These are phyloP conservation scores for Apaloderma vittatum DNA, from an alignment of 2,113 vertebrate genomes.

Conservation along the genomic window DNA sequence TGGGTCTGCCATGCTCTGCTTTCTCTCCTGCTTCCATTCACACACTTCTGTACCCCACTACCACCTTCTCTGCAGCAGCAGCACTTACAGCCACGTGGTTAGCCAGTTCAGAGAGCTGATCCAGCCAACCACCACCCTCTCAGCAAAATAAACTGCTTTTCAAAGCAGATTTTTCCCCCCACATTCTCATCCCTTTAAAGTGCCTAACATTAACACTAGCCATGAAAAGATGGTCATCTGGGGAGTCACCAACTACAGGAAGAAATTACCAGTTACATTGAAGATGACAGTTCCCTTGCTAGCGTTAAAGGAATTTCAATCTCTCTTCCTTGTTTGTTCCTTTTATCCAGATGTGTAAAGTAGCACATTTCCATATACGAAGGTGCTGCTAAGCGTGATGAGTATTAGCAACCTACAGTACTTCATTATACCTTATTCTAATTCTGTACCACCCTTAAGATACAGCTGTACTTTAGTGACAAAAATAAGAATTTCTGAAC, in stretches of 20 bases:
- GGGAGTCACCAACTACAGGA: background rate
- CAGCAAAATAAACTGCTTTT: background rate
- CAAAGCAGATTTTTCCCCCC: background rate
- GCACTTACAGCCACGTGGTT: background rate
- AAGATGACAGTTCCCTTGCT: background rate
- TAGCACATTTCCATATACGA: background rate
- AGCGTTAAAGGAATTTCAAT: background rate
- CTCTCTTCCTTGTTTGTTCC: background rate
- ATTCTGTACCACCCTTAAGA: slow-evolving; percentile 13
- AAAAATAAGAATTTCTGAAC: slow-evolving; percentile 50
- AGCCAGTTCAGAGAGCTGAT: background rate
- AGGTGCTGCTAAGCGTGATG: background rate
- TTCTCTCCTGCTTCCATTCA: background rate
- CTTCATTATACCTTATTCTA: slow-evolving; percentile 9
- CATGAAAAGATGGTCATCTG: background rate
- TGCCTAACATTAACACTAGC: background rate
- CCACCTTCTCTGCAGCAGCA: background rate
- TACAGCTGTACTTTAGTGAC: slow-evolving; percentile 31
- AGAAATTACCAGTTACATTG: background rate
- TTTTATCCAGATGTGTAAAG: background rate
- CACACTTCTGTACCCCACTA: background rate
- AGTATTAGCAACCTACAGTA: background rate
- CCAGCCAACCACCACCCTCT: background rate
- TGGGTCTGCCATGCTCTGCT: background rate
- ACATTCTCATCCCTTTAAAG: background rate